Conservation (phyloP, 1,140 invertebrate species). For the Laupala kohalensis region DNA sequence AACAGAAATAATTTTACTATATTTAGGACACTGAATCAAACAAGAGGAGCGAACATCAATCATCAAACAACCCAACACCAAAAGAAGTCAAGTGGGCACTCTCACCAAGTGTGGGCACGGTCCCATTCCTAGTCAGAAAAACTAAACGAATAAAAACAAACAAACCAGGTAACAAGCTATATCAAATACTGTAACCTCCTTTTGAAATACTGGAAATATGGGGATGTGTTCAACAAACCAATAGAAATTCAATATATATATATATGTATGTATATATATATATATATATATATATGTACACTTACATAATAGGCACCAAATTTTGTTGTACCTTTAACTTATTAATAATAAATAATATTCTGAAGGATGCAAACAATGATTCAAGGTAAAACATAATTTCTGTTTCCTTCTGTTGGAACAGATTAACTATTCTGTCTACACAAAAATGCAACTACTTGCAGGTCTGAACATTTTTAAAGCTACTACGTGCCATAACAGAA, state of each 20-base stretch:
- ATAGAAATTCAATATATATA: neutral
- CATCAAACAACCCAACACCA: conserved; percentile 19
- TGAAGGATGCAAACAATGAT: too few species aligned
- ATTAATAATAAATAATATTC: too few species aligned
- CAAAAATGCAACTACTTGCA: too few species aligned
- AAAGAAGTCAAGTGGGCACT: conserved; percentile 36
- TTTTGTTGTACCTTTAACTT: too few species aligned
- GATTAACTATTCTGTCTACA: too few species aligned
- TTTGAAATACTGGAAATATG: neutral
- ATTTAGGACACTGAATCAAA: neutral
- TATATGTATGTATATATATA: neutral
- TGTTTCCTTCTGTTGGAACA: too few species aligned
- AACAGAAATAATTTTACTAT: neutral
- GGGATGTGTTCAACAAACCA: neutral
- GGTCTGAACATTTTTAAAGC: too few species aligned
- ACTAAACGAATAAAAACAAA: conserved; percentile 39
- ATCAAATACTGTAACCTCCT: conserved; percentile 12
- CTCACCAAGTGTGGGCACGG: conserved; percentile 56
- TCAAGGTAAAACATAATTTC: too few species aligned
- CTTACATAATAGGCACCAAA: too few species aligned
- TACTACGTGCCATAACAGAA: too few species aligned
- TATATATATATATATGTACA: neutral
- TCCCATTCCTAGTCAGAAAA: conserved; percentile 60
- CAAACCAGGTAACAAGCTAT: conserved; percentile 14
- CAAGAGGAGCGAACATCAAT: conserved; percentile 10